Conservation (phyloP, 1,140 invertebrate species). For the Atta cephalotes region DNA sequence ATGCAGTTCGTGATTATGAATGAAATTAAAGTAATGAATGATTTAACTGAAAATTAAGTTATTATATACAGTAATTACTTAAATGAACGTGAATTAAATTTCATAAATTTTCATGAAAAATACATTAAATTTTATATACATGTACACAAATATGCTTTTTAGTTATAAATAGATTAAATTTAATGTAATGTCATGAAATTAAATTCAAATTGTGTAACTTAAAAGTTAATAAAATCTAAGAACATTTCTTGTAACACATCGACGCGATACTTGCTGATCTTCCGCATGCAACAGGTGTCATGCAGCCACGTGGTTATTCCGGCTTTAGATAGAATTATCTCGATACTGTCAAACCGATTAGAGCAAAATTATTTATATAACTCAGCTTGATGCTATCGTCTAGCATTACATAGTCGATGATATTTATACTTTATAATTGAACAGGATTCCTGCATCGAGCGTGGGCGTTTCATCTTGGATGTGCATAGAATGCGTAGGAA, state of each 20-base stretch:
- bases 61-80: no score
- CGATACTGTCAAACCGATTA: not conserved
- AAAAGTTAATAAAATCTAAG: no score
- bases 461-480: not conserved
- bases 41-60: no score
- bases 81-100: no score
- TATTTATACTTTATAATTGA: not conserved
- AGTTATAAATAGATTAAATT: no score
- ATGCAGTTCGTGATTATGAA: no score
- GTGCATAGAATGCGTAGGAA: not conserved
- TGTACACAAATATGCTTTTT: no score
- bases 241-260: not conserved
- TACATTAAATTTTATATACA: no score
- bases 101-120: no score
- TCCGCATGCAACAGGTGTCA: slow-evolving; percentile 57
- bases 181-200: no score
- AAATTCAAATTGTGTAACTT: no score
- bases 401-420: slow-evolving; percentile 5
- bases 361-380: not conserved
- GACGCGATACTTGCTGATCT: slow-evolving; percentile 15
- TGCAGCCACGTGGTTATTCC: slow-evolving; percentile 42
- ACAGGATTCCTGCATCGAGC: not conserved
- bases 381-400: not conserved
- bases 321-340: slow-evolving; percentile 19
- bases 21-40: no score